A percentile compares a stretch with the other conserved stretches of the same genome.
phyloP scores from a whole-genome alignment of 2,797 vertebrate species.

The Periophthalmus magnuspinnatus region DNA sequence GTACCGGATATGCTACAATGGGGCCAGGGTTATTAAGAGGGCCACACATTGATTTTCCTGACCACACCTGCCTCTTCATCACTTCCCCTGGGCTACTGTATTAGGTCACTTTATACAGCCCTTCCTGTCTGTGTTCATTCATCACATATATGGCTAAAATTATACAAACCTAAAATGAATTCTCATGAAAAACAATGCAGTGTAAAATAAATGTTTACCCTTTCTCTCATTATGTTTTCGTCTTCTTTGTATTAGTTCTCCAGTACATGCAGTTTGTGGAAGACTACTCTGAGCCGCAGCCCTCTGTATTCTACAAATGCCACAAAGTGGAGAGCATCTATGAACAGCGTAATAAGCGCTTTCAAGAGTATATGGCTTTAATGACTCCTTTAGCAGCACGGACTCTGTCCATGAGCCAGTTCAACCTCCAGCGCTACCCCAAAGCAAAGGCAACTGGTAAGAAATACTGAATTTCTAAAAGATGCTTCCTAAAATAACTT shows the following conservation, averaged over 20 bases:
- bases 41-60: conserved; percentile 74
- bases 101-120: conserved; percentile 57
- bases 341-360: conserved; percentile 92
- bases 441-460: conserved; percentile 97
- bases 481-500: not conserved
- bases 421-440: conserved; percentile 92
- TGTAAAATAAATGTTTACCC: not conserved
- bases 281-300: conserved; percentile 98
- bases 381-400: conserved; percentile 85
- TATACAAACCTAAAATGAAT: not conserved
- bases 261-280: conserved; percentile 99
- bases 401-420: conserved; percentile 84
- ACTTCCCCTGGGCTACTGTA: conserved; percentile 58
- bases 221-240: not conserved
- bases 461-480: conserved; percentile 34
- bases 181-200: not conserved
- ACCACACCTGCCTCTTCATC: conserved; percentile 53
- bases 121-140: conserved; percentile 29
- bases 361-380: conserved; percentile 94
- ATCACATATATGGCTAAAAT: not conserved
- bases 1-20: conserved; percentile 73
- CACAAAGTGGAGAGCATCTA: conserved; percentile 97
- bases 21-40: conserved; percentile 41
- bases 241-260: conserved; percentile 79
- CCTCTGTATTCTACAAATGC: conserved; percentile 97